phyloP scores from a whole-genome alignment of 2,113 vertebrate species.

The Colaptes auratus region DNA sequence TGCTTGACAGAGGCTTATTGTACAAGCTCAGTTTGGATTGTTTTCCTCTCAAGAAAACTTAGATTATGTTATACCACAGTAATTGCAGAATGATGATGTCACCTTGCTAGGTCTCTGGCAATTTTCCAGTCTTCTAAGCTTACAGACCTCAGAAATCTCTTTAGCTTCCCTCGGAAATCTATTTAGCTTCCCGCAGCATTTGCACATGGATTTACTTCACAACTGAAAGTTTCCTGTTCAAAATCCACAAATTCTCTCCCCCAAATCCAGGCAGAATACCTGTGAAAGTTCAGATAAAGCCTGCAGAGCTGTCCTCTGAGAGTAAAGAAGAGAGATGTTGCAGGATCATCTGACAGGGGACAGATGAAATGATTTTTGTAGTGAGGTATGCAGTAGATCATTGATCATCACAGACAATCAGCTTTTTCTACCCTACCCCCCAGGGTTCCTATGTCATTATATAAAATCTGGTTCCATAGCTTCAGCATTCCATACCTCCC shows the following conservation, averaged over 20 bases:
- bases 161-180: slow-evolving; percentile 5
- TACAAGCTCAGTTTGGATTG: not conserved
- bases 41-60: slow-evolving; percentile 8
- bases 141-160: not conserved
- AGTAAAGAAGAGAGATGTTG: not conserved
- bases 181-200: slow-evolving; percentile 27
- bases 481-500: not conserved
- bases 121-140: slow-evolving; percentile 11
- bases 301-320: not conserved
- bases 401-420: not conserved
- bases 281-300: not conserved
- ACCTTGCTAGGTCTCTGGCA: slow-evolving; percentile 40
- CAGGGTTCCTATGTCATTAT: not conserved
- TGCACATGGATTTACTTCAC: not conserved
- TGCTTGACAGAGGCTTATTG: not conserved
- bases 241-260: not conserved
- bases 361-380: not conserved
- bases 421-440: not conserved
- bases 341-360: not conserved
- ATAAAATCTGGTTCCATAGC: not conserved
- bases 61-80: not conserved
- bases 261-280: not conserved
- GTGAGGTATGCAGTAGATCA: not conserved
- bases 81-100: slow-evolving; percentile 8
- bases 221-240: slow-evolving; percentile 20